Conservation (phyloP, 2,113 vertebrate genomes). For the Ceyx margarethae region DNA sequence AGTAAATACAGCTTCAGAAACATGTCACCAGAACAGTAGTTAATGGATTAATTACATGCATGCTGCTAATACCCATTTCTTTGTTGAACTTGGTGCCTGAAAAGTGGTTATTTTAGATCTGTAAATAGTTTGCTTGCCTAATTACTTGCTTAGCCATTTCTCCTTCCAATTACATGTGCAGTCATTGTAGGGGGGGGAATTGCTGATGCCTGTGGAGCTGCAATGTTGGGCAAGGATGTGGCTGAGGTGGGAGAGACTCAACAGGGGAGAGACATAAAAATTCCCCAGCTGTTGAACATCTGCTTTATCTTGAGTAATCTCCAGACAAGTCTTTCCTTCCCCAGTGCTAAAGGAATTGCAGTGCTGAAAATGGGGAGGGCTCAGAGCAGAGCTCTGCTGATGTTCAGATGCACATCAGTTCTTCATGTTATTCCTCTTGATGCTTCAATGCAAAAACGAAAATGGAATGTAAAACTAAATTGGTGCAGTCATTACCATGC, state of each 20-base stretch:
- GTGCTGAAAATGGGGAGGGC: background rate
- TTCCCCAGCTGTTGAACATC: background rate
- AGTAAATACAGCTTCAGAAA: constrained; percentile 10
- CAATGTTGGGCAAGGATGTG: rapidly evolving
- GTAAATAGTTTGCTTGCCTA: background rate
- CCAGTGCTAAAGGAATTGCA: background rate
- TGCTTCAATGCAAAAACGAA: background rate
- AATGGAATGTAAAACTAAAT: background rate
- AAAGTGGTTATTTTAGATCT: background rate
- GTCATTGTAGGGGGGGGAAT: rapidly evolving
- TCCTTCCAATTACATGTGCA: background rate
- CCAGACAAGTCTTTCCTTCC: background rate
- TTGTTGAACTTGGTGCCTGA: background rate
- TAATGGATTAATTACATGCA: constrained; percentile 25
- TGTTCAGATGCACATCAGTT: background rate
- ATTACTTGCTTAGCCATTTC: background rate
- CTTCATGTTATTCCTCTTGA: background rate
- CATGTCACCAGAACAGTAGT: background rate
- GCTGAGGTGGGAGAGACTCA: background rate
- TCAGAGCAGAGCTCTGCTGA: background rate
- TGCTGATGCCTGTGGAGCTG: background rate
- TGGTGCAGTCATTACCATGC: background rate
- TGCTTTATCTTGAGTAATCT: background rate
- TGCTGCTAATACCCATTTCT: background rate
- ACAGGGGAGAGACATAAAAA: background rate